Percentiles rank a stretch among this genome's conserved stretches.
phyloP scores from a whole-genome alignment of 1,140 invertebrate species.

The Formica selysi region DNA sequence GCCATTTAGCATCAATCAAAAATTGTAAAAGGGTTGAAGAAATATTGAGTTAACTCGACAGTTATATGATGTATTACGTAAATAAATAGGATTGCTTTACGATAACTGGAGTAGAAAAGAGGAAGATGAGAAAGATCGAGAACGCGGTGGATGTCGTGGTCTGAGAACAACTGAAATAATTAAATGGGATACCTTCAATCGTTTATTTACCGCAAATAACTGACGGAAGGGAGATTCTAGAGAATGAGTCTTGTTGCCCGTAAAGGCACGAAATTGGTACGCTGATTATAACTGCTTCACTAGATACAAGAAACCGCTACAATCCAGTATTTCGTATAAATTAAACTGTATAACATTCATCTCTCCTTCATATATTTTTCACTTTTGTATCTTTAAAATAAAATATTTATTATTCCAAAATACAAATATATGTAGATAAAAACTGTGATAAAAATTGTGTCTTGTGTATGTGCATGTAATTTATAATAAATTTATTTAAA shows the following conservation, averaged over 20 bases:
- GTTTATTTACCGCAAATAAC: slow-evolving; percentile 57
- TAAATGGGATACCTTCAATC: slow-evolving; percentile 47
- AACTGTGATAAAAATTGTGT: background rate
- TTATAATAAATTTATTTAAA: slow-evolving; percentile 15
- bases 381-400: background rate
- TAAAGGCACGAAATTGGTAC: slow-evolving; percentile 47
- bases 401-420: background rate
- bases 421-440: background rate
- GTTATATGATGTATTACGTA: slow-evolving; percentile 23
- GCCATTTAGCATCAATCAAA: background rate
- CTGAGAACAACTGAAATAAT: slow-evolving; percentile 26
- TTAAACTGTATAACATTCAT: background rate
- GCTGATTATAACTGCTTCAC: slow-evolving; percentile 37
- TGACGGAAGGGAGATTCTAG: slow-evolving; percentile 27
- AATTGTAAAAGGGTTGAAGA: background rate
- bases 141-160: slow-evolving; percentile 10
- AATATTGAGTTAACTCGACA: background rate
- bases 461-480: too few species aligned
- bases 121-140: background rate
- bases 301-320: slow-evolving; percentile 25
- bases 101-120: background rate
- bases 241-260: slow-evolving; percentile 42
- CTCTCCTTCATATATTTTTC: background rate
- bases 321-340: background rate
- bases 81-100: slow-evolving; percentile 15